These are phyloP conservation scores for Sphyrna mokarran DNA, from an alignment of 2,113 vertebrate species.

Conservation along the genomic window DNA sequence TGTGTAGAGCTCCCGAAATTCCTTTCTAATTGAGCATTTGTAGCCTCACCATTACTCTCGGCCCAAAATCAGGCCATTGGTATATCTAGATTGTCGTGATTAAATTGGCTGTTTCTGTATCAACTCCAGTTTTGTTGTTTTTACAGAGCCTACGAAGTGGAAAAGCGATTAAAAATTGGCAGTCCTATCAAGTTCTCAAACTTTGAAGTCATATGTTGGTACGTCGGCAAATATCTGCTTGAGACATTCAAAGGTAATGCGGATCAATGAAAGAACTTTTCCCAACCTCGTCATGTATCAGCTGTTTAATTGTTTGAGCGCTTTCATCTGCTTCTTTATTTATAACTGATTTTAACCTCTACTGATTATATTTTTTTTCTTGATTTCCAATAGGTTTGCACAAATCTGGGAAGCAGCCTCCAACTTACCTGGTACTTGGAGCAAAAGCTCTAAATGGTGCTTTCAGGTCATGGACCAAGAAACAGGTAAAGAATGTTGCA, in stretches of 20 bases:
- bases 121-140: slow-evolving; percentile 45
- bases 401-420: slow-evolving; percentile 87
- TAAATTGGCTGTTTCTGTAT: slow-evolving; percentile 26
- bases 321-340: neutral
- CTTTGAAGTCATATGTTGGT: slow-evolving; percentile 96
- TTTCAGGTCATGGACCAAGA: slow-evolving; percentile 96
- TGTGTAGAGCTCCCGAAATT: neutral
- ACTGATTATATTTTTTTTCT: neutral
- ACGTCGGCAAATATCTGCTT: slow-evolving; percentile 82
- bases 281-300: neutral
- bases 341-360: neutral
- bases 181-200: slow-evolving; percentile 90
- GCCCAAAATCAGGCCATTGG: neutral
- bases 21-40: neutral
- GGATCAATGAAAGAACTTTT: neutral
- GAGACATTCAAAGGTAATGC: slow-evolving; percentile 88
- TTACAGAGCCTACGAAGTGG: slow-evolving; percentile 91
- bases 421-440: slow-evolving; percentile 83
- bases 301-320: neutral
- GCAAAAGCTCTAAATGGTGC: slow-evolving; percentile 97
- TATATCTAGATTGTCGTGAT: neutral
- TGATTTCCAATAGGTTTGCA: slow-evolving; percentile 70
- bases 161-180: slow-evolving; percentile 83
- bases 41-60: neutral
- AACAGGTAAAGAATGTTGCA: slow-evolving; percentile 67